Evolutionary conservation across 1,140 invertebrate species (phyloP).

Genomic region (Ostrea denselamellosa): DNA sequence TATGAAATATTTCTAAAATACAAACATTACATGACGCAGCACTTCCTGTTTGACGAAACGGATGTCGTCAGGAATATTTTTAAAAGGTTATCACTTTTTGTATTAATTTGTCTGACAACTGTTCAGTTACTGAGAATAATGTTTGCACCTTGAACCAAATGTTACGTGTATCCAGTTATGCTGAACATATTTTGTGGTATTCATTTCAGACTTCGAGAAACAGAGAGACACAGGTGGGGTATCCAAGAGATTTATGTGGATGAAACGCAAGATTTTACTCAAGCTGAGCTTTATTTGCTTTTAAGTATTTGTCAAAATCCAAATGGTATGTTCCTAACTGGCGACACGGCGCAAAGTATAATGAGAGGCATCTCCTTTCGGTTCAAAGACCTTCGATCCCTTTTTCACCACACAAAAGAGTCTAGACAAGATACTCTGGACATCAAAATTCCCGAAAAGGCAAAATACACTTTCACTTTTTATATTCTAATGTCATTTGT

Average conservation of each 20-base stretch:
- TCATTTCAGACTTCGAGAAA: background rate
- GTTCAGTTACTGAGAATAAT: background rate
- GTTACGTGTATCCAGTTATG: background rate
- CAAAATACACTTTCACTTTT: background rate
- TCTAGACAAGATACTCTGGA: background rate
- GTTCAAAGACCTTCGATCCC: slow-evolving; percentile 66
- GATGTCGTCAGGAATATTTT: slow-evolving; percentile 63
- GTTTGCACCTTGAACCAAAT: background rate
- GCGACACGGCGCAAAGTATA: slow-evolving; percentile 73
- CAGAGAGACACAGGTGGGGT: background rate
- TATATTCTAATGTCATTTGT: background rate
- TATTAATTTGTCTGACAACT: background rate
- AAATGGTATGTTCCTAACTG: slow-evolving; percentile 71
- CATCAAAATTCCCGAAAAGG: background rate
- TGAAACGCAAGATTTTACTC: slow-evolving; percentile 74
- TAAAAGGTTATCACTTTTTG: slow-evolving; percentile 36
- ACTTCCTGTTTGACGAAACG: slow-evolving; percentile 66
- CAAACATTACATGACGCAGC: slow-evolving; percentile 53
- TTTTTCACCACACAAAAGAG: slow-evolving; percentile 59
- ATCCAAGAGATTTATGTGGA: slow-evolving; percentile 67
- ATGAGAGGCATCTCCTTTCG: slow-evolving; percentile 73
- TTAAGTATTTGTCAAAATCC: slow-evolving; percentile 65
- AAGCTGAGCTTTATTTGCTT: slow-evolving; percentile 70
- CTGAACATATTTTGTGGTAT: background rate
- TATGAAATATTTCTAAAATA: slow-evolving; percentile 63